These are phyloP conservation scores for Ophioderma brevispina DNA, from an alignment of 35 echinoderm and acorn worm genomes.

Conservation along the genomic window DNA sequence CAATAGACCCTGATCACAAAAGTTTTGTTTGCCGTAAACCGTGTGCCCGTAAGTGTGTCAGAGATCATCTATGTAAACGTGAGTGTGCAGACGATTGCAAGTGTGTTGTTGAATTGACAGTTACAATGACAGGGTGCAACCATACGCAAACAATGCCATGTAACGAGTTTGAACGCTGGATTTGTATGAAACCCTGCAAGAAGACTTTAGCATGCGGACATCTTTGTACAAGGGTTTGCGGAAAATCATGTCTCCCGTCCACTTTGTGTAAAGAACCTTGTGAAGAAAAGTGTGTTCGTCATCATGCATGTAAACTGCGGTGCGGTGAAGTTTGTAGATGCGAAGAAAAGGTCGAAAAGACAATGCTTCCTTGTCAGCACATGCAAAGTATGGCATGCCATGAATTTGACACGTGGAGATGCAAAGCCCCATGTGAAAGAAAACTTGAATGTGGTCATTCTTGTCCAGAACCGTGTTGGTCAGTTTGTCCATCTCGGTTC, in stretches of 20 bases:
- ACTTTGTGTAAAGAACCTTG: neutral
- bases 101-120: neutral
- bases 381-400: neutral
- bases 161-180: neutral
- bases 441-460: neutral
- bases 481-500: neutral
- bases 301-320: no score
- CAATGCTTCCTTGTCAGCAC: neutral
- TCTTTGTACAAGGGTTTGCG: neutral
- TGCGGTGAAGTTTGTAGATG: neutral
- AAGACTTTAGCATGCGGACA: constrained; percentile 16
- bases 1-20: constrained; percentile 46
- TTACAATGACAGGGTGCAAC: neutral
- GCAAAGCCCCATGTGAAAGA: neutral
- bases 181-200: neutral
- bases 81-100: constrained; percentile 38
- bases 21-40: constrained; percentile 33
- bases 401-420: neutral
- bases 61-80: neutral
- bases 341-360: neutral
- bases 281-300: neutral
- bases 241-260: no score
- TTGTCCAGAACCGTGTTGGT: neutral
- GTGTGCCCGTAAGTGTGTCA: constrained; percentile 14
- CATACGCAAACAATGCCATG: constrained; percentile 7